Base-by-base conservation (phyloP, 2,113 vertebrate species). In the Brachyhypopomus occidentalis region DNA sequence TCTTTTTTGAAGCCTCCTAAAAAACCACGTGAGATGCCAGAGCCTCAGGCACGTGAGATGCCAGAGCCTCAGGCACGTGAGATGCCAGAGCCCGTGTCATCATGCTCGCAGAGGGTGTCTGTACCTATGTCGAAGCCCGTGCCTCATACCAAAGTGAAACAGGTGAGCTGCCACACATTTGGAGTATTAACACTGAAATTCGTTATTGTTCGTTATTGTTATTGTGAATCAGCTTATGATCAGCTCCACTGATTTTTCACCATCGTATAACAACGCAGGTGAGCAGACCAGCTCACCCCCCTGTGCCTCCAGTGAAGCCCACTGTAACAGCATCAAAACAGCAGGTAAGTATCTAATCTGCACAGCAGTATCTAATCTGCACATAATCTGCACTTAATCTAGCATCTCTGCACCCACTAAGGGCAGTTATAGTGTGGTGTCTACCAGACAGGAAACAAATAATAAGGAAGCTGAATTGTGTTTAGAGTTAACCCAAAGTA, bases 121-220 rank as follows among this genome's bases (percentile, higher is more conserved):
- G 52, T 73, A 22, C 87, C 91, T 83, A 90, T 91, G 38, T 60
- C 69, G 0, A 93, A 91, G 63, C 89, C 92, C 56, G 70, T 88
- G 78, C 88, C 87, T 0, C 60, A 87, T 56, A 30, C 89, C 56
- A 84, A 23, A 66, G 83, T 75, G 20, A 74, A 88, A 17, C 87
- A 83, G 87, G 92, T 93, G 85, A 92, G 92, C 84, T 62, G 36
- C 12, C 27, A 56, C 16, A 52, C 64, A 12, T 75, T 34, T 59
- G 34, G 11, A 27, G 9, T 30, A 11, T 41, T 36, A 8, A 52
- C 36, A n/a, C 5, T 25, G 2, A 41, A 8, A 74, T 75, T 25
- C 20, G 34, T 41, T 41, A 30, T 30, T 30, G 30, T 30, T 30
- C 30, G 3, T 30, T 30, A 30, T 25, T 27, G 52, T 23, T 6